Conservation (phyloP, 2,113 vertebrate species). For the Regulus satrapa region DNA sequence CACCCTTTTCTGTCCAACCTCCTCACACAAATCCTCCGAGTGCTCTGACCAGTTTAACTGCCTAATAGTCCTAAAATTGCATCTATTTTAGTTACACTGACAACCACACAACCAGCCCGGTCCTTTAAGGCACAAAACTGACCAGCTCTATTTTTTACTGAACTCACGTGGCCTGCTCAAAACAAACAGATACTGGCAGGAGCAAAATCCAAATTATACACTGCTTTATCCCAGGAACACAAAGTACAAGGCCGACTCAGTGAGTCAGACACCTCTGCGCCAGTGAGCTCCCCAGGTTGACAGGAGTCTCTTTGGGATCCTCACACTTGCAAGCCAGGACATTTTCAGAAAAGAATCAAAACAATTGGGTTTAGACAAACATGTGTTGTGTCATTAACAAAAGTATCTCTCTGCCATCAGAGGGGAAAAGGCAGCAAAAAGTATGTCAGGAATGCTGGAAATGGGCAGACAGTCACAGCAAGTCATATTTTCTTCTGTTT, state of each 20-base stretch:
- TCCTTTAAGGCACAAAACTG: constrained; percentile 34
- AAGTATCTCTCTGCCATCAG: constrained; percentile 22
- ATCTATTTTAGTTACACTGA: constrained; percentile 1
- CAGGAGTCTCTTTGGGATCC: constrained; percentile 32
- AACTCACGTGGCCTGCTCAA: constrained; percentile 16
- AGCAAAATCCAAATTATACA: constrained; percentile 63
- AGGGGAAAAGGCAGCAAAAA: constrained; percentile 28
- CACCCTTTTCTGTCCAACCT: constrained; percentile 22
- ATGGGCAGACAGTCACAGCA: background rate
- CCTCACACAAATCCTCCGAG: background rate
- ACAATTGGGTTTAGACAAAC: constrained; percentile 5
- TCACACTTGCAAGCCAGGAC: background rate
- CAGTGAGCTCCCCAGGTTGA: constrained; percentile 46
- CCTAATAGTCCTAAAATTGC: background rate
- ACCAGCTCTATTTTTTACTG: constrained; percentile 42
- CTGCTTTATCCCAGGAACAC: constrained; percentile 49
- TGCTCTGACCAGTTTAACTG: constrained; percentile 1
- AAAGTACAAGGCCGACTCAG: constrained; percentile 45
- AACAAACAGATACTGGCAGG: constrained; percentile 64
- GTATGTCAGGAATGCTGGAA: constrained; percentile 50
- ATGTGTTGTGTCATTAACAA: constrained; percentile 21
- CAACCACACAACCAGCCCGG: background rate
- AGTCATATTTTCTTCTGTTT: background rate
- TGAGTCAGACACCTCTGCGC: constrained; percentile 52
- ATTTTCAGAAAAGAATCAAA: constrained; percentile 22